phyloP scores from a whole-genome alignment of 2,113 vertebrate genomes.

The Otus sunia region DNA sequence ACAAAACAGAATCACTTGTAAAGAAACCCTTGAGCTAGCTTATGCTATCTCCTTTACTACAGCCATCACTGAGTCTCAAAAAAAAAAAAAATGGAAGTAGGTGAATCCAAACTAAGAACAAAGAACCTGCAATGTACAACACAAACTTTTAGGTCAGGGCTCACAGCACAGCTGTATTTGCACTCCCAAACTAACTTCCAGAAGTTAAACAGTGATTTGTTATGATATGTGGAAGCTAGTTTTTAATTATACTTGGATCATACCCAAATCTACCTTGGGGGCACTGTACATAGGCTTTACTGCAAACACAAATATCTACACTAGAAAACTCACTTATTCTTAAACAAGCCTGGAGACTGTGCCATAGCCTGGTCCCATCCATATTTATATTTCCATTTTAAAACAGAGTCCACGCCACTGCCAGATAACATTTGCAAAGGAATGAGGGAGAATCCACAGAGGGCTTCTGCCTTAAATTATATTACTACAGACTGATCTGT shows the following conservation, averaged over 20 bases:
- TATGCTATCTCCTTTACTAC: not conserved
- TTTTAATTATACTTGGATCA: conserved; percentile 21
- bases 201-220: not conserved
- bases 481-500: not conserved
- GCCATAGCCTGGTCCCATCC: not conserved
- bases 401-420: not conserved
- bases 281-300: not conserved
- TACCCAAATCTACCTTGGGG: not conserved
- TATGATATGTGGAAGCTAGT: not conserved
- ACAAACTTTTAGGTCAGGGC: not conserved
- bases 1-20: not conserved
- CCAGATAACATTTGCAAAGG: not conserved
- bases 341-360: not conserved
- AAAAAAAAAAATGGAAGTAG: not conserved
- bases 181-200: not conserved
- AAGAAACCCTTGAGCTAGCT: not conserved
- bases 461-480: not conserved
- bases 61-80: not conserved
- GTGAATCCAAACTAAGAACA: not conserved
- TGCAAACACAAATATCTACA: not conserved
- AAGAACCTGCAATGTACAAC: not conserved
- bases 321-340: not conserved
- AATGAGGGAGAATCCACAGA: not conserved
- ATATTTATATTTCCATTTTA: not conserved
- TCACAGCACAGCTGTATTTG: not conserved